A percentile compares a stretch with the other conserved stretches of the same genome.
phyloP scores from a whole-genome alignment of 2,113 vertebrate species.

The Larimichthys polyactis region DNA sequence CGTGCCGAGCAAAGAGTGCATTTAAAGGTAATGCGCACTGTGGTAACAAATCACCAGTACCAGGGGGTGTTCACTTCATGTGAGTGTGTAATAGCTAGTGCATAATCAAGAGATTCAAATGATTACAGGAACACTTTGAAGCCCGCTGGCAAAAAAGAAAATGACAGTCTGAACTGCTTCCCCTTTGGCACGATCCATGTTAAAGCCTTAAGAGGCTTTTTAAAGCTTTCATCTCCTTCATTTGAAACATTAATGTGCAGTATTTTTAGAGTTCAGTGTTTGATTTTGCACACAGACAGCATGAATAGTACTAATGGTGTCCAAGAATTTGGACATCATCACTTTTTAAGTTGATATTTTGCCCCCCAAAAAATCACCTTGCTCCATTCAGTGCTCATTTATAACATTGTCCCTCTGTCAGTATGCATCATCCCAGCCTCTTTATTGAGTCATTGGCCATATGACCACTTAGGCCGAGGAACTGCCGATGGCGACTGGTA shows the following conservation, averaged over 20 bases:
- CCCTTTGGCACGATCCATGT: background rate
- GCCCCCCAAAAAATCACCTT: background rate
- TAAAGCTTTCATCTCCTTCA: background rate
- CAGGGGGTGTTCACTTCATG: background rate
- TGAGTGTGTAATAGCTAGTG: background rate
- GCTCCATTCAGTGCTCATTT: constrained; percentile 7
- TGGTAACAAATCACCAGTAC: background rate
- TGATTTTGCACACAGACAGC: background rate
- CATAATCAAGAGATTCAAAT: background rate
- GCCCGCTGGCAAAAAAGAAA: background rate
- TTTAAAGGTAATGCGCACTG: background rate
- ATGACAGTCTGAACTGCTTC: background rate
- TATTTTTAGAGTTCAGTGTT: background rate
- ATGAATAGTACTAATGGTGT: background rate
- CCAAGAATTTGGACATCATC: background rate
- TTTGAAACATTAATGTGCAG: background rate
- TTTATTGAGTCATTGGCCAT: constrained; percentile 39
- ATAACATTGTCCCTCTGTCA: constrained; percentile 26
- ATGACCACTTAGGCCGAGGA: constrained; percentile 25
- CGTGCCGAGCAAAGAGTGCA: background rate
- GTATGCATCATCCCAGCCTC: constrained; percentile 10
- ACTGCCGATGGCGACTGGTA: constrained; percentile 53
- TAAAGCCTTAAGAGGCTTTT: background rate
- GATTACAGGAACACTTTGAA: constrained; percentile 10
- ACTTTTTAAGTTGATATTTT: background rate